Evolutionary conservation across 1,140 invertebrate species (phyloP).

Genomic region (Lordiphosa stackelbergi): DNA sequence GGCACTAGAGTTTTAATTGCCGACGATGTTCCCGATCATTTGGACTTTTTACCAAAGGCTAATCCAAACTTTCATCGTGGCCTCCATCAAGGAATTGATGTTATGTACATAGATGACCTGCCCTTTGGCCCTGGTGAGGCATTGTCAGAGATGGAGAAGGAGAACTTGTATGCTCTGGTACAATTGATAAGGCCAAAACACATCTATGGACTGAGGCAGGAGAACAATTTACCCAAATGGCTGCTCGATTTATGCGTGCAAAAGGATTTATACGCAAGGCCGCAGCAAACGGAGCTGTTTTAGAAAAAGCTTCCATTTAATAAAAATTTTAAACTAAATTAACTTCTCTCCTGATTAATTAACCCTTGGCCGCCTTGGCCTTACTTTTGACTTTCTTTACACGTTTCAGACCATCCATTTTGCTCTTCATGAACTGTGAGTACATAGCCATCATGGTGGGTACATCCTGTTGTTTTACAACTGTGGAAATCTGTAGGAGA

Average conservation of each 20-base stretch:
- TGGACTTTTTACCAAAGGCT: constrained; percentile 50
- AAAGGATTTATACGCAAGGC: not conserved
- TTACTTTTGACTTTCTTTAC: constrained; percentile 87
- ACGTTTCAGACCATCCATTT: constrained; percentile 91
- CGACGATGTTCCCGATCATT: constrained; percentile 21
- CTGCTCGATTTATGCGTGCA: constrained; percentile 31
- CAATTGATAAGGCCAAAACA: constrained; percentile 39
- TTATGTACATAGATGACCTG: constrained; percentile 43
- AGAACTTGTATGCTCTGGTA: constrained; percentile 28
- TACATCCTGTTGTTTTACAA: constrained; percentile 88
- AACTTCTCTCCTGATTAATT: constrained; percentile 5
- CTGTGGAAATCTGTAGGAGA: constrained; percentile 81
- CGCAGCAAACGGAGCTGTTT: not conserved
- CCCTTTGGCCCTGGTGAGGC: too few relatives aligned
- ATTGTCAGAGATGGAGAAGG: not conserved
- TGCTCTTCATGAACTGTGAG: constrained; percentile 87
- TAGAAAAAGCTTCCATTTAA: constrained; percentile 53
- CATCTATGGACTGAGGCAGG: constrained; percentile 28
- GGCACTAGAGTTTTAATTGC: constrained; percentile 24
- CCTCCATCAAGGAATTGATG: constrained; percentile 37
- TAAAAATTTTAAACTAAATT: constrained; percentile 53
- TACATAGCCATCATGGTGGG: constrained; percentile 91
- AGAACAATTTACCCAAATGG: constrained; percentile 28
- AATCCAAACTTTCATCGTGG: constrained; percentile 12
- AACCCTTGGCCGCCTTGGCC: constrained; percentile 81